Base-by-base conservation (phyloP, 2,113 vertebrate genomes). In the Danio rerio region DNA sequence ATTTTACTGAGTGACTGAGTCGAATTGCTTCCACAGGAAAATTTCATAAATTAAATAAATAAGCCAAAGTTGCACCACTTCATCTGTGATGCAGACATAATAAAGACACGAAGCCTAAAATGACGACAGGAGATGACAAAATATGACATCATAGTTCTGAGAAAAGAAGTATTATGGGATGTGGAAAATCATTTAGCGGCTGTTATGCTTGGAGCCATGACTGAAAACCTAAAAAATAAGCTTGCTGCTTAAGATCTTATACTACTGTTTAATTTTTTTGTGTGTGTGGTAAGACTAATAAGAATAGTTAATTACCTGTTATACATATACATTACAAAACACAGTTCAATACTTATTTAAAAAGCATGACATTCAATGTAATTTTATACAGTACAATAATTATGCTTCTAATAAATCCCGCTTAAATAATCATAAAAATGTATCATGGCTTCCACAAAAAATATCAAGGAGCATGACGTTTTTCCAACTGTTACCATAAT, bases 31-130 rank as follows among this genome's bases (percentile, higher is more conserved):
- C 47, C 15, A 78, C 7, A 61, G 63, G 42, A 61, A 49, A 59
- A 50, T 77, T 15, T 0, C 8, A 75, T 81, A 43, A 45, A 66
- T 8, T 6, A n/a, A 13, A 58, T 5, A 66, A 74, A 76, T 21
- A 58, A 45, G 11, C 11, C 31, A 75, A 9, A 47, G 21, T 15
- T 49, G 47, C 13, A 53, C 20, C 9, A 61, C 13, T 16, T 21
- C 5, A 43, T 43, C 49, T 61, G 12, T 50, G 21, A 43, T 47
- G 13, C 43, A 62, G 47, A 81, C 18, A 68, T n/a, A 69, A 50
- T 69, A 76, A 69, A 77, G 75, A 69, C 73, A 42, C 71, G 9
- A n/a, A 66, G 9, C 55, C 55, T 59, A 20, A 75, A 18, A 47
- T 45, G 9, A 59, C n/a, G n/a, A 59, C 72, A 56, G 31, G 16